These are phyloP conservation scores for Anhinga anhinga DNA, from an alignment of 2,113 vertebrate genomes.

Conservation along the genomic window DNA sequence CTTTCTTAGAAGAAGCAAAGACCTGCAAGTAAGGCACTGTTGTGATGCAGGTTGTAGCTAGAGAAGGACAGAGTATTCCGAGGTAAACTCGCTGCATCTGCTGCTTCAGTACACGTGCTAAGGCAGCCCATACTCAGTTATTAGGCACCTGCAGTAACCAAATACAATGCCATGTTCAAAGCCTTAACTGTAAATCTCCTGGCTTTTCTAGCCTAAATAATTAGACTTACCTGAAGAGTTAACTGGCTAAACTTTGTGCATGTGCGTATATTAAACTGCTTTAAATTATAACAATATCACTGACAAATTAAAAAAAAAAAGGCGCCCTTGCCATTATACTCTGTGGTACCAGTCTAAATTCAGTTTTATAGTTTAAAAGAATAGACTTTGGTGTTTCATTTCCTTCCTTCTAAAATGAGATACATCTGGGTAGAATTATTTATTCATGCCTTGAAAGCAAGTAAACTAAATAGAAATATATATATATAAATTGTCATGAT, in stretches of 20 bases:
- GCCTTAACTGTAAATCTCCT: background rate
- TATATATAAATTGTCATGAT: background rate
- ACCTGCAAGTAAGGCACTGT: background rate
- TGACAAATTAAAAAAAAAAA: background rate
- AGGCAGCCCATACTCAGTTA: background rate
- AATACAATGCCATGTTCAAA: background rate
- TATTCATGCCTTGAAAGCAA: background rate
- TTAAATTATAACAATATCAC: background rate
- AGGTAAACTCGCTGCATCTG: background rate
- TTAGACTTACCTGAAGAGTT: background rate
- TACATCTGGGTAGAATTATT: background rate
- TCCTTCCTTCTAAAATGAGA: slow-evolving; percentile 4
- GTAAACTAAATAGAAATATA: background rate
- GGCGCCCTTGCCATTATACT: background rate
- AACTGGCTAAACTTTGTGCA: background rate
- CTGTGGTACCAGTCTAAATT: background rate
- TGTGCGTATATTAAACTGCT: background rate
- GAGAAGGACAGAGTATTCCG: background rate
- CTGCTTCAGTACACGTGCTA: background rate
- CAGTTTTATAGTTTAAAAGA: background rate
- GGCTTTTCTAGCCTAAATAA: background rate
- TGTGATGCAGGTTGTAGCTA: background rate
- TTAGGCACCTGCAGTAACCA: background rate
- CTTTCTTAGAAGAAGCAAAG: background rate
- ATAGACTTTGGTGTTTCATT: background rate